These are phyloP conservation scores for Setophaga coronata DNA, from an alignment of 2,113 vertebrate genomes.

Conservation along the genomic window DNA sequence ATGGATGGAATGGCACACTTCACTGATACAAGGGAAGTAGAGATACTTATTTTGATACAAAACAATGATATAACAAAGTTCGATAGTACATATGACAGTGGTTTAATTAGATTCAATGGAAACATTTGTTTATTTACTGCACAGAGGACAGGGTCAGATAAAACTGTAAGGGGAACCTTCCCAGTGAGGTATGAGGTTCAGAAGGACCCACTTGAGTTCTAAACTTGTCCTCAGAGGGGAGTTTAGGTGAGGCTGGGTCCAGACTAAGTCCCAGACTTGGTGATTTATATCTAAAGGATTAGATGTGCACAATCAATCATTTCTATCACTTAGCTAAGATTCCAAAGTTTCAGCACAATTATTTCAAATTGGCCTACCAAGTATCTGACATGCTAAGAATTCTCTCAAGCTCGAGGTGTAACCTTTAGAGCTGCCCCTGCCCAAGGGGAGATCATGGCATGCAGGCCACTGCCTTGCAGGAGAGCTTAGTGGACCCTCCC, in stretches of 20 bases:
- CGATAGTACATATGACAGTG: accelerated
- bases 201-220: background rate
- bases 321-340: background rate
- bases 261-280: background rate
- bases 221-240: background rate
- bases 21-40: background rate
- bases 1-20: background rate
- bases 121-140: background rate
- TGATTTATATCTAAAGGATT: background rate
- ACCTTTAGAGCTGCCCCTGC: background rate
- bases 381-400: background rate
- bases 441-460: no score
- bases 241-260: background rate
- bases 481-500: background rate
- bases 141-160: no score
- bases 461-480: background rate
- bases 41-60: background rate
- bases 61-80: background rate
- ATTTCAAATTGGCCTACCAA: background rate
- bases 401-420: background rate
- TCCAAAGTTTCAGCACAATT: background rate
- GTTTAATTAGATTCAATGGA: background rate
- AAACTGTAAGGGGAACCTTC: background rate
- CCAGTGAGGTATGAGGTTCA: background rate
- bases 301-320: background rate